Percentiles rank a stretch among this genome's conserved stretches.
These are phyloP conservation scores for Gymnosoma rotundatum DNA, from an alignment of 2,888 invertebrate species.

Conservation along the genomic window DNA sequence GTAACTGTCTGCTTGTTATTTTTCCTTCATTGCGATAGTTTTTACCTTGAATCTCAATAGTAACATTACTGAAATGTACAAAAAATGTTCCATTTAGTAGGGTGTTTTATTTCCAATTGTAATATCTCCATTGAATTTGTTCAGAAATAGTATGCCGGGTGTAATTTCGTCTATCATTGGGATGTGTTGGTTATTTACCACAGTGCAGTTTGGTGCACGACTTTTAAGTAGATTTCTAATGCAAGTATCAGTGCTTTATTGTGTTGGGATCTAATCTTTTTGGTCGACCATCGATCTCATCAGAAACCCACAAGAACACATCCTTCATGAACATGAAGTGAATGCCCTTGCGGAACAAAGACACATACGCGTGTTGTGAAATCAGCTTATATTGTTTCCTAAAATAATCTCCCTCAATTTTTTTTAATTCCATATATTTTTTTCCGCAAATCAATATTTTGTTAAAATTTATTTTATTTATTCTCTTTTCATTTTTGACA, in stretches of 20 bases:
- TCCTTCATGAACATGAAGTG: no score
- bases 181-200: constrained; percentile 3
- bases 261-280: no score
- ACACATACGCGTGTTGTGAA: no score
- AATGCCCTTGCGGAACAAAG: no score
- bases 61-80: no score
- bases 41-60: constrained; percentile 53
- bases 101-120: constrained; percentile 12
- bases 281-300: no score
- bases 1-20: constrained; percentile 51
- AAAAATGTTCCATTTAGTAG: constrained; percentile 43
- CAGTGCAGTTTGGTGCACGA: no score
- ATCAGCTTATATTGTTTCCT: constrained; percentile 53
- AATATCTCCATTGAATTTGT: constrained; percentile 37
- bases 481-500: no score
- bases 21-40: constrained; percentile 39
- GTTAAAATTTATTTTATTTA: constrained; percentile 49
- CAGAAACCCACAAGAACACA: no score
- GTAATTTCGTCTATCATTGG: constrained; percentile 58
- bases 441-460: constrained; percentile 49
- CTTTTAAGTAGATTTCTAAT: constrained; percentile 66
- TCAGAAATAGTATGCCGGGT: constrained; percentile 64
- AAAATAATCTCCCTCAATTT: constrained; percentile 47
- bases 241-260: constrained; percentile 59
- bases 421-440: constrained; percentile 14